A percentile compares a stretch with the other conserved stretches of the same genome.
These are phyloP conservation scores for Netelia virgata DNA, from an alignment of 2,888 invertebrate species.

Conservation along the genomic window DNA sequence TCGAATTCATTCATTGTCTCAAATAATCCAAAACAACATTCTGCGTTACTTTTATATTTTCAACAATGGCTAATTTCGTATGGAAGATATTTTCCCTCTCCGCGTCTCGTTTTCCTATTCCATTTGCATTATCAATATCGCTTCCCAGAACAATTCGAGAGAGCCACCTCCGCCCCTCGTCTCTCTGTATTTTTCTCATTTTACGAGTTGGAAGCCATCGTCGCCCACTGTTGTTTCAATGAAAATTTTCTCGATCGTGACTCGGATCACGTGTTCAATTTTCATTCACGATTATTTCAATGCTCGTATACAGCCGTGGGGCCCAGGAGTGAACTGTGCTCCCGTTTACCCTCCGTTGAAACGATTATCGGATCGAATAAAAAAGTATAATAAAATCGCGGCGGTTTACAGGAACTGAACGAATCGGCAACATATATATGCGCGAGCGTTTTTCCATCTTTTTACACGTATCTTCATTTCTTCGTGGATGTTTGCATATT, in stretches of 20 bases:
- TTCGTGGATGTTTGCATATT: constrained; percentile 35
- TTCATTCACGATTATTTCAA: constrained; percentile 43
- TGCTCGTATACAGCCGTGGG: neutral
- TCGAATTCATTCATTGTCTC: no score
- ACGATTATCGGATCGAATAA: constrained; percentile 43
- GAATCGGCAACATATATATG: constrained; percentile 18
- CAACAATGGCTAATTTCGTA: no score
- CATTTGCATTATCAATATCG: neutral
- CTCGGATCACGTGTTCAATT: constrained; percentile 14
- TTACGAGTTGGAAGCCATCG: constrained; percentile 13
- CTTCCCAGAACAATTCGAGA: neutral
- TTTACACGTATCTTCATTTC: neutral
- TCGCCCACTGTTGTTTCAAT: constrained; percentile 14
- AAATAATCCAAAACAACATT: no score
- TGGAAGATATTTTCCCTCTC: neutral
- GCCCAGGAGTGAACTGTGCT: neutral
- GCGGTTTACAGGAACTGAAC: neutral
- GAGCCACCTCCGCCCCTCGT: neutral
- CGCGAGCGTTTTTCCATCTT: constrained; percentile 5
- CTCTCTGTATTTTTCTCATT: constrained; percentile 14
- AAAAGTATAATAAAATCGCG: constrained; percentile 28
- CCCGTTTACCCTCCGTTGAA: constrained; percentile 12
- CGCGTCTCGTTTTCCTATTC: neutral
- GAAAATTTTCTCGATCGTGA: constrained; percentile 26
- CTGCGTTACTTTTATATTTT: no score